Evolutionary conservation across 2,888 invertebrate genomes (phyloP), one percentile per base, ranked within the genome.

Genomic region (Diarsia rubi): DNA sequence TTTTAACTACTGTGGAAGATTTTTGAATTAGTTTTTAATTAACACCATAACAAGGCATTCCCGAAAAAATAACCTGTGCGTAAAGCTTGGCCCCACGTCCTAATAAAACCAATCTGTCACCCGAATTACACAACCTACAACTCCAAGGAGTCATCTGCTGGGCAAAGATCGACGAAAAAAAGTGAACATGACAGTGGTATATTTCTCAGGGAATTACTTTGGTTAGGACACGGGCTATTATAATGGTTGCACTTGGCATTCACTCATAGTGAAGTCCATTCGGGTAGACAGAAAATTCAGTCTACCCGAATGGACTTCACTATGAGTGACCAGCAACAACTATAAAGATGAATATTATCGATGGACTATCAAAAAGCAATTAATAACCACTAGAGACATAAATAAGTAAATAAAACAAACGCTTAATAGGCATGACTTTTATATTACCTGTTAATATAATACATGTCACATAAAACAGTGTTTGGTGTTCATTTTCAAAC

Each of bases 401-500:
- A 42, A 52, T 45, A 49, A 49, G 62, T 21, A 67, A 77, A 76
- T 67, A 71, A 76, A 64, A 66, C 4, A 65, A 49, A 44, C 9
- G 5, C 24, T 59, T 66, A 71, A 24, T 67, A 60, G 81, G 84
- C 84, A 82, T 72, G 66, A 60, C 54, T 75, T 80, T 84, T 73
- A 72, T 84, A 69, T 67, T 75, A 81, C 82, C 82, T 12, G 21
- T 72, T 72, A 69, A 63, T 72, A 63, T 72, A 62, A 69, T 69
- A 81, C 52, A 69, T 70, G 49, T 83, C 68, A 83, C 70, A 74
- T 79, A 73, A 24, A 24, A 67, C 80, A 75, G 49, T 75, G 79
- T 79, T 79, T 76, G 82, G 76, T 82, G 81, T 82, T 84, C 69
- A 45, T 80, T 69, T 44, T 75, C 69, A 84, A 64, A 75, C 81